Evolutionary conservation across 2,113 vertebrate species (phyloP).

Genomic region (Tychaedon coryphoeus): DNA sequence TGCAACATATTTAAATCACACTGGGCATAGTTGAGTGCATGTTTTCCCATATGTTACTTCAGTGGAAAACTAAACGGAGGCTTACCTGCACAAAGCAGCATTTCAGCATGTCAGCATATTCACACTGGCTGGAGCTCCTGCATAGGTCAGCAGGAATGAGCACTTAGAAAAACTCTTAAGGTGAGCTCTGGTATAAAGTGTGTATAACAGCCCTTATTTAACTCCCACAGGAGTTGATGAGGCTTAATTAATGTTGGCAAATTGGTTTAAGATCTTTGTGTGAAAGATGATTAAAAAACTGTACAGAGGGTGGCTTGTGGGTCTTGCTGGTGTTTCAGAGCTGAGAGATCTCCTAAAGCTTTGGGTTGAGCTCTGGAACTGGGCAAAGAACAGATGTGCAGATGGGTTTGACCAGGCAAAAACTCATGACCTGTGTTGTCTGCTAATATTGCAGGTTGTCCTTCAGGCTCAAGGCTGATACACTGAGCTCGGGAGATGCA

Average conservation of each 20-base stretch:
- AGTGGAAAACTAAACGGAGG: slow-evolving; percentile 1
- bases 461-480: background rate
- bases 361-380: background rate
- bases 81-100: background rate
- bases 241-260: background rate
- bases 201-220: background rate
- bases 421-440: background rate
- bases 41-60: background rate
- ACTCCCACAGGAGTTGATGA: background rate
- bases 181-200: background rate
- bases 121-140: background rate
- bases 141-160: background rate
- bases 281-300: background rate
- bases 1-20: background rate
- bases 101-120: slow-evolving; percentile 34
- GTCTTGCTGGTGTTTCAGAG: background rate
- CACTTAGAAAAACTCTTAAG: background rate
- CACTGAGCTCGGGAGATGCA: background rate
- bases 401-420: background rate
- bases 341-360: background rate
- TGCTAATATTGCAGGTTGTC: background rate
- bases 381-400: background rate
- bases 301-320: background rate
- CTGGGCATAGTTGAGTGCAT: background rate
- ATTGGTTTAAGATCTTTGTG: background rate